Conservation (phyloP, 1,140 invertebrate genomes). For the Acromyrmex echinatior region DNA sequence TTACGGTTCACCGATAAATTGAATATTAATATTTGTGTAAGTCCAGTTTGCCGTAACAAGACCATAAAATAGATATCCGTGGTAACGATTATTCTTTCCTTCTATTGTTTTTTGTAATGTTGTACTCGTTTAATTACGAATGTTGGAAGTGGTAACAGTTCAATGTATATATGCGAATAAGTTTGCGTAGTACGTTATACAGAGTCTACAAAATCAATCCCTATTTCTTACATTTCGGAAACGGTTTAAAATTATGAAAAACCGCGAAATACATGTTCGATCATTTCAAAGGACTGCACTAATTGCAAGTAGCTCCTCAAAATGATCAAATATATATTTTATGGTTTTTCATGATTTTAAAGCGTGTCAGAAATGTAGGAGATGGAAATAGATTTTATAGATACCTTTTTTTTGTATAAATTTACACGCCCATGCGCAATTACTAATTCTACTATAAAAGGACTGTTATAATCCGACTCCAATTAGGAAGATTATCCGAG, state of each 20-base stretch:
- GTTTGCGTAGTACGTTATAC: not conserved
- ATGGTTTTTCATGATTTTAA: no score
- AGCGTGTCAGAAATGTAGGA: no score
- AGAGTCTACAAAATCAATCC: no score
- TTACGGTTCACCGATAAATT: conserved; percentile 9
- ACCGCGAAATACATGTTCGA: no score
- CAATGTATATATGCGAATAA: not conserved
- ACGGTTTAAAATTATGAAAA: no score
- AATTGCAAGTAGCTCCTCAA: no score
- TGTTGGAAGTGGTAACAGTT: not conserved
- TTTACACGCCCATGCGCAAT: not conserved
- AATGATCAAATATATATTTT: no score
- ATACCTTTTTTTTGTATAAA: not conserved
- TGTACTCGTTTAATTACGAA: not conserved
- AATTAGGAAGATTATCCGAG: conserved; percentile 75
- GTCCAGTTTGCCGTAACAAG: not conserved
- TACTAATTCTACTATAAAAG: conserved; percentile 3
- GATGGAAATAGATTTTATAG: no score
- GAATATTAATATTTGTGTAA: conserved; percentile 30
- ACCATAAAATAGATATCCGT: not conserved
- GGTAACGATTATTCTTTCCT: not conserved
- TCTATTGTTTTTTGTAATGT: not conserved
- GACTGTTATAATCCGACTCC: conserved; percentile 34
- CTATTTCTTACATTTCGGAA: no score
- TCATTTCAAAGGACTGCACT: no score